Percentiles rank a stretch among this genome's conserved stretches.
Conservation (phyloP, 2,888 invertebrate genomes). For the Pammene aurita region DNA sequence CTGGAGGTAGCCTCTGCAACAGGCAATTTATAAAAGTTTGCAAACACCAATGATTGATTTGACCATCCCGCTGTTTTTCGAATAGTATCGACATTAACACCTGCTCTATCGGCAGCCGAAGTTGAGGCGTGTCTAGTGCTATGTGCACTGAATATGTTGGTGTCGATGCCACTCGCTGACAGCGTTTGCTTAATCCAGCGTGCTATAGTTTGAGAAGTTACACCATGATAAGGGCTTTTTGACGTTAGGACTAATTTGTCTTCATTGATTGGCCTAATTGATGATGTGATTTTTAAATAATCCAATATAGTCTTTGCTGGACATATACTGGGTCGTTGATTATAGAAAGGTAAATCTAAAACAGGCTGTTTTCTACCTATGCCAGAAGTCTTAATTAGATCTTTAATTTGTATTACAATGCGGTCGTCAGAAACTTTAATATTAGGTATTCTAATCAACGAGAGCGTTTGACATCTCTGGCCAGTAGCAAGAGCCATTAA, state of each 20-base stretch:
- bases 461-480: constrained; percentile 25
- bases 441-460: constrained; percentile 25
- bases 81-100: constrained; percentile 46
- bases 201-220: too few relatives aligned
- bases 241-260: too few relatives aligned
- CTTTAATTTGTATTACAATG: constrained; percentile 24
- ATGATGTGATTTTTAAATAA: constrained; percentile 11
- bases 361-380: background rate
- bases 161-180: constrained; percentile 46
- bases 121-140: constrained; percentile 50
- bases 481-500: constrained; percentile 28
- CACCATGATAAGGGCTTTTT: too few relatives aligned
- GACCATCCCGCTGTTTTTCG: constrained; percentile 48
- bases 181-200: constrained; percentile 31
- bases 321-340: constrained; percentile 5
- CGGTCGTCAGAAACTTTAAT: constrained; percentile 18
- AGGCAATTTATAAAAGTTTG: too few relatives aligned
- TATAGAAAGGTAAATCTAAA: constrained; percentile 6
- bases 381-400: constrained; percentile 17
- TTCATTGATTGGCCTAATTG: too few relatives aligned
- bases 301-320: too few relatives aligned
- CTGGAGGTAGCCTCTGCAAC: too few relatives aligned
- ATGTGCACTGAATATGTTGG: constrained; percentile 45
- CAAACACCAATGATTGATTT: too few relatives aligned
- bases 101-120: constrained; percentile 35